These are phyloP conservation scores for Polypedilum pembai DNA, from an alignment of 1,140 invertebrate species.

Conservation along the genomic window DNA sequence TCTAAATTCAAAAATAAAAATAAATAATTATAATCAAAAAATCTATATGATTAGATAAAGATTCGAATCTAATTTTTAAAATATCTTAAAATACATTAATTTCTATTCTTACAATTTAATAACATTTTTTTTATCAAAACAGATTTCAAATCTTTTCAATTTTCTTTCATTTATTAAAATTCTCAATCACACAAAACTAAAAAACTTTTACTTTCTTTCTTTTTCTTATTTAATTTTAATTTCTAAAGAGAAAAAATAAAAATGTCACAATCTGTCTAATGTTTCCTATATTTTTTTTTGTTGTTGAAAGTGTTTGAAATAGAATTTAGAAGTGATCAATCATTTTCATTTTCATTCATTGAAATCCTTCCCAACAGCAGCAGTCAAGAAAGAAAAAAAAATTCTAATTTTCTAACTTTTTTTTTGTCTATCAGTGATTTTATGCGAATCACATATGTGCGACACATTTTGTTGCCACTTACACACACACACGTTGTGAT, in stretches of 20 bases:
- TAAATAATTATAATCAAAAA: no score
- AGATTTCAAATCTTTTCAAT: neutral
- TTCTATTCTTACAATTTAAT: no score
- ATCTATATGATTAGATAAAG: no score
- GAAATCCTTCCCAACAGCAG: neutral
- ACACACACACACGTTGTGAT: neutral
- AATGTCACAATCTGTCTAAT: constrained; percentile 28
- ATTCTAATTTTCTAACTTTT: neutral
- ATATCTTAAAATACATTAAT: no score
- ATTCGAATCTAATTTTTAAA: no score
- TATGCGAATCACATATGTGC: constrained; percentile 26
- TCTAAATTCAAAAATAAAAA: no score
- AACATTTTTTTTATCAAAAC: no score
- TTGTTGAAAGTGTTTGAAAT: neutral
- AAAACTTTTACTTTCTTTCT: neutral
- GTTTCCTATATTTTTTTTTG: neutral
- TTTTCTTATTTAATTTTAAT: constrained; percentile 3
- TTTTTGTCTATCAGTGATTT: neutral
- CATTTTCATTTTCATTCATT: constrained; percentile 10
- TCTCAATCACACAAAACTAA: no score
- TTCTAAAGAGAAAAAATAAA: constrained; percentile 1
- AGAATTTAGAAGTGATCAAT: constrained; percentile 15
- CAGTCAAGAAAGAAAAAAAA: neutral
- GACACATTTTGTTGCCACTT: constrained; percentile 14
- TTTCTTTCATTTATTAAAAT: neutral